phyloP scores from a whole-genome alignment of 2,797 vertebrate species.

The Ciconia nigra region DNA sequence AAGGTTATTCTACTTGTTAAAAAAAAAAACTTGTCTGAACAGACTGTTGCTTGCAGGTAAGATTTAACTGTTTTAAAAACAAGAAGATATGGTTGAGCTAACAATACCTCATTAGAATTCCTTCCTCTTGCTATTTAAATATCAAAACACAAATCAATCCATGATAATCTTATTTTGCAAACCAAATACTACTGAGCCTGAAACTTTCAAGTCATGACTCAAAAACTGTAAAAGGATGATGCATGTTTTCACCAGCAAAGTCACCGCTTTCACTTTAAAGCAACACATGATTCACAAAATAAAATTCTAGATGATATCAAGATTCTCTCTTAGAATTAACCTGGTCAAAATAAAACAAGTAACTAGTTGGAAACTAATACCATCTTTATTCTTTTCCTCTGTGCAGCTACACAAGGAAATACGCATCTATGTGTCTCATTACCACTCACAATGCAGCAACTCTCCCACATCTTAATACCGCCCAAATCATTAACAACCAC shows the following conservation, averaged over 20 bases:
- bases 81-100: neutral
- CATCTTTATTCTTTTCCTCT: neutral
- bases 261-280: neutral
- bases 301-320: neutral
- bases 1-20: neutral
- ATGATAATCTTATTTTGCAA: neutral
- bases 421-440: rapidly evolving
- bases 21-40: neutral
- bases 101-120: neutral
- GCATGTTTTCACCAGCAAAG: neutral
- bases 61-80: neutral
- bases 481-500: neutral
- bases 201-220: neutral
- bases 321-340: neutral
- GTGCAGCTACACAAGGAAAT: neutral
- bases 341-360: neutral
- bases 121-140: neutral
- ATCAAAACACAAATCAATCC: neutral
- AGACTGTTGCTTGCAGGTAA: neutral
- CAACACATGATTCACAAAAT: neutral
- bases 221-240: neutral
- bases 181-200: neutral
- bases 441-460: neutral
- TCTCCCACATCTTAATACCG: neutral
- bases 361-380: neutral